phyloP scores from a whole-genome alignment of 2,888 invertebrate species.

The Phalera bucephala region DNA sequence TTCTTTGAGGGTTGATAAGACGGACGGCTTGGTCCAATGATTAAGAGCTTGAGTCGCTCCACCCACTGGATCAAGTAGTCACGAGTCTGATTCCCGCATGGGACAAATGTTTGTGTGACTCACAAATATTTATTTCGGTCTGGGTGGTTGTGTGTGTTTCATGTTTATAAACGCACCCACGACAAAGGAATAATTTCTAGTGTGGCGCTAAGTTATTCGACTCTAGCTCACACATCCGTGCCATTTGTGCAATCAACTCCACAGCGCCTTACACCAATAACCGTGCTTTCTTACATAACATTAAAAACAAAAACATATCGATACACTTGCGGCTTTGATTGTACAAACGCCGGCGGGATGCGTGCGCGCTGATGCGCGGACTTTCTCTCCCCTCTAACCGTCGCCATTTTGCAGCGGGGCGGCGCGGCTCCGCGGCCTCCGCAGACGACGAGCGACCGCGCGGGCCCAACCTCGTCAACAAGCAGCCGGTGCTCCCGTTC shows the following conservation, averaged over 20 bases:
- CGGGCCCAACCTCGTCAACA: slow-evolving; percentile 89
- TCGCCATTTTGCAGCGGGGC: slow-evolving; percentile 65
- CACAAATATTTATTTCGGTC: too few relatives aligned
- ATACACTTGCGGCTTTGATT: slow-evolving; percentile 24
- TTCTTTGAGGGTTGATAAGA: too few relatives aligned
- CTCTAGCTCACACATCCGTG: too few relatives aligned
- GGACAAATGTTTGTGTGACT: too few relatives aligned
- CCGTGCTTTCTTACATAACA: neutral
- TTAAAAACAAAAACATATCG: slow-evolving; percentile 6
- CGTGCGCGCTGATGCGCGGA: slow-evolving; percentile 63
- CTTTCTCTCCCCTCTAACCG: slow-evolving; percentile 69
- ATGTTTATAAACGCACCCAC: too few relatives aligned
- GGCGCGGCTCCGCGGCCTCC: slow-evolving; percentile 67
- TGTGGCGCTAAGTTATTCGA: too few relatives aligned
- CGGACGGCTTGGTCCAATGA: too few relatives aligned
- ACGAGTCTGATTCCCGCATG: too few relatives aligned
- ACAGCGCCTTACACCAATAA: neutral
- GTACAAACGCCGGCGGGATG: slow-evolving; percentile 43
- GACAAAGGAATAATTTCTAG: too few relatives aligned
- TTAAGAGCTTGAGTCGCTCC: too few relatives aligned
- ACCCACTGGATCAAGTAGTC: too few relatives aligned
- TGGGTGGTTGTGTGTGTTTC: too few relatives aligned
- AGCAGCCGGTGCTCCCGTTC: slow-evolving; percentile 93
- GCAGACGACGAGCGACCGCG: slow-evolving; percentile 80
- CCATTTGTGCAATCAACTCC: neutral